Base-by-base conservation (phyloP, 2,888 invertebrate genomes). In the Sabellastarte sp. region DNA sequence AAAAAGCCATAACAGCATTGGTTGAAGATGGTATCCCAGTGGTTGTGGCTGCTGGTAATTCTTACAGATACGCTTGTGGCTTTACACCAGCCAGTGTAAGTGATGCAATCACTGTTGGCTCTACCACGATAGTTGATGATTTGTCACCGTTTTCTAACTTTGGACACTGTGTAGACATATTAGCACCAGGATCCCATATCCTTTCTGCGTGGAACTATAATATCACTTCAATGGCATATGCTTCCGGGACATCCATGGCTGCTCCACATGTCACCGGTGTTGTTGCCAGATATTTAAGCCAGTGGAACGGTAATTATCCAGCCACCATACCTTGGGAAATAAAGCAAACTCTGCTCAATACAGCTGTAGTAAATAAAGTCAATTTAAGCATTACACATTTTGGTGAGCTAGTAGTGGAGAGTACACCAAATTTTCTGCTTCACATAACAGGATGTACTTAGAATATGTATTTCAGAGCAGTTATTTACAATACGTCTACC, bases 31-130 rank as follows among this genome's bases (percentile, higher is more conserved):
- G 41, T 26, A 28, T 33, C 28, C 5, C 10, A 10, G 32, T 41
- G 15, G 59, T 59, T 15, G 50, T 41, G 15, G 32, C 59, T 10
- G 59, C 59, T 10, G 59, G 59, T n/a, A 59, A 59, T 26, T 4
- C 5, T 5, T 15, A 5, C 28, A 15, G 4, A n/a, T 32, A 59
- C 59, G 59, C 59, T 41, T 59, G 59, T 41, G 3, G 3, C 28
- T 5, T 24, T 3, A 5, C 41, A 20, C 59, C 59, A 10, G 59
- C 41, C 4, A 5, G 28, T 26, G 5, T 41, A 20, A 4, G 41
- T 4, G 59, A 32, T 24, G 32, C 5, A 4, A 59, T 59, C 10
- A 41, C 59, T 5, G 59, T 59, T 4, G 59, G 20, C 10, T 32
- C 59, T 5, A 41, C 24, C 4, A 26, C 4, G 3, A 3, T 5